A percentile compares a stretch with the other conserved stretches of the same genome.
Evolutionary conservation across 30 jellyfish, hydroid and myxozoan species (phyloP).

Genomic region (Aurelia sp.): DNA sequence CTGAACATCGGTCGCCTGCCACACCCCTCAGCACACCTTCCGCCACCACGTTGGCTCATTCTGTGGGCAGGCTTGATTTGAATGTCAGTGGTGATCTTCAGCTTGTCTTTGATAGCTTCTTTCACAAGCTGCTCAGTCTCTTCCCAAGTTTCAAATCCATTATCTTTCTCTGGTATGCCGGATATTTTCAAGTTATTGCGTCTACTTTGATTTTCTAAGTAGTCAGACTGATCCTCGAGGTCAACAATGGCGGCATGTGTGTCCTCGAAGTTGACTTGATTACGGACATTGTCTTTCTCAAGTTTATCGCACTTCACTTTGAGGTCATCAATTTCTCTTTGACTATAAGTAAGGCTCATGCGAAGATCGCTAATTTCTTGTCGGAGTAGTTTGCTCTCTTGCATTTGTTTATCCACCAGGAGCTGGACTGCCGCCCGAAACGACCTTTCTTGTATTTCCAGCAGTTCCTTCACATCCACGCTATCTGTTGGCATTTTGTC

Average conservation of each 20-base stretch:
- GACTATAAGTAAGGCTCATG: constrained; percentile 11
- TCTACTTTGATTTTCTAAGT: neutral
- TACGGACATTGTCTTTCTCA: constrained; percentile 8
- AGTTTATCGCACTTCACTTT: neutral
- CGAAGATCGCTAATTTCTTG: constrained; percentile 11
- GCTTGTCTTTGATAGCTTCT: too few relatives aligned
- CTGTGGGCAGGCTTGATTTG: too few relatives aligned
- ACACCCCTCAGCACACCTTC: too few relatives aligned
- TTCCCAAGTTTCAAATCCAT: constrained; percentile 5
- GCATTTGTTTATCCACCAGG: constrained; percentile 6
- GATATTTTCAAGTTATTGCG: constrained; percentile 5
- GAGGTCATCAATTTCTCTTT: neutral
- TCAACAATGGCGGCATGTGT: constrained; percentile 10
- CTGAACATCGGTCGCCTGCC: too few relatives aligned
- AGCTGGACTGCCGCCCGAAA: neutral
- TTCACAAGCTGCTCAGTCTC: too few relatives aligned
- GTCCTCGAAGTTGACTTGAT: constrained; percentile 2
- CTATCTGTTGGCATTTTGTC: too few relatives aligned
- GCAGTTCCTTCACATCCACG: too few relatives aligned
- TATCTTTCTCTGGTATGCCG: constrained; percentile 3
- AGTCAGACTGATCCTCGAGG: constrained; percentile 7
- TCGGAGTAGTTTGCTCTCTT: constrained; percentile 3
- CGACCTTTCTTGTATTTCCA: too few relatives aligned
- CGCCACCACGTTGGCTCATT: neutral
- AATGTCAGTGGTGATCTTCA: too few relatives aligned